Evolutionary conservation across 1,140 invertebrate genomes (phyloP).

Genomic region (Diorhabda elongata): DNA sequence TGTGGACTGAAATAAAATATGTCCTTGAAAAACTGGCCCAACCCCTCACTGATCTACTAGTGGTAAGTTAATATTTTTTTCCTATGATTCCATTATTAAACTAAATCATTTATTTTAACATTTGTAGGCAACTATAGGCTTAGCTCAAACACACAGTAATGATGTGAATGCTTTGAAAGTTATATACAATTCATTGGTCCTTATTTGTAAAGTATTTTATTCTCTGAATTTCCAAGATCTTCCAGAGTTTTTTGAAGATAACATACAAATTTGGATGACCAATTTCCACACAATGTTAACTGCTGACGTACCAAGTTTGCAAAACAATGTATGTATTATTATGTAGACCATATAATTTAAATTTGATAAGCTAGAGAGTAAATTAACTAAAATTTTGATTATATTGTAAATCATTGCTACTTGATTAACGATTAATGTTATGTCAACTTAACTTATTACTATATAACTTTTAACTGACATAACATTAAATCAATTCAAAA

Average conservation of each 20-base stretch:
- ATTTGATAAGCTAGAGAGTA: no score
- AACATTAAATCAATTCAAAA: no score
- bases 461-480: no score
- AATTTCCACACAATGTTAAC: conserved; percentile 80
- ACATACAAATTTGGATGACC: conserved; percentile 92
- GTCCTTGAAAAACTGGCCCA: conserved; percentile 91
- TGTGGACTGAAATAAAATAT: conserved; percentile 97
- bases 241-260: conserved; percentile 98
- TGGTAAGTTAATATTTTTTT: conserved; percentile 55
- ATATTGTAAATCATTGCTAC: no score
- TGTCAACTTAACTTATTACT: no score
- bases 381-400: no score
- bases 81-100: neutral
- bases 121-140: conserved; percentile 76
- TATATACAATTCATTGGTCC: conserved; percentile 83
- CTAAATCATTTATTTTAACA: conserved; percentile 10
- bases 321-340: conserved; percentile 55
- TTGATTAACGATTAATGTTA: no score
- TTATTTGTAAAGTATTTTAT: conserved; percentile 95
- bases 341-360: neutral
- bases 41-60: conserved; percentile 87
- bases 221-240: conserved; percentile 95
- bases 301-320: conserved; percentile 69
- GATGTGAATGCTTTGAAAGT: conserved; percentile 79
- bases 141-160: conserved; percentile 71